Evolutionary conservation across 1,140 invertebrate genomes (phyloP).

Genomic region (Diachasmimorpha longicaudata): DNA sequence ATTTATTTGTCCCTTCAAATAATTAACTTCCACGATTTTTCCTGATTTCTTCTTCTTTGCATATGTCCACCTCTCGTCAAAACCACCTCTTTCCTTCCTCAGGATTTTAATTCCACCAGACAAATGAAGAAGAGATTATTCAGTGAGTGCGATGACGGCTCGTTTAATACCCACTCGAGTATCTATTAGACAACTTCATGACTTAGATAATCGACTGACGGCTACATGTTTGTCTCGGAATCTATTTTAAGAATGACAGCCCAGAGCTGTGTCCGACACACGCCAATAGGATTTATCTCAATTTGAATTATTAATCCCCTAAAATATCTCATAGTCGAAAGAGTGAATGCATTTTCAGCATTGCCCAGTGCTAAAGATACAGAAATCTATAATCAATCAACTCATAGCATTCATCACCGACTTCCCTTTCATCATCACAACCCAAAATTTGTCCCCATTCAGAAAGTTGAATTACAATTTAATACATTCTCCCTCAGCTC

Average conservation of each 20-base stretch:
- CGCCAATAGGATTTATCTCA: neutral
- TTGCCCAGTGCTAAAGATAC: no score
- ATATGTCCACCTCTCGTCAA: no score
- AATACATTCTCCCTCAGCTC: constrained; percentile 4
- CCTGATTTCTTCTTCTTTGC: no score
- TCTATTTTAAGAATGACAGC: neutral
- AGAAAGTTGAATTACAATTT: neutral
- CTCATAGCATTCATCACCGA: no score
- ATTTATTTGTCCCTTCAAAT: no score
- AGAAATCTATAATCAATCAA: no score
- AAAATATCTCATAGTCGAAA: neutral
- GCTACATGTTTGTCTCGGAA: neutral
- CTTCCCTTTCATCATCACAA: no score
- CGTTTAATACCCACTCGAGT: neutral
- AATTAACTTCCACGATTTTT: no score
- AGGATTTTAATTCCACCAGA: no score
- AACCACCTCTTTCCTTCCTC: no score
- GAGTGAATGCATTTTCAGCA: neutral
- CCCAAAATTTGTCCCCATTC: neutral
- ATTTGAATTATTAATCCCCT: neutral
- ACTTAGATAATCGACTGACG: neutral
- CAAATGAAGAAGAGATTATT: no score
- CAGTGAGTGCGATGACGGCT: neutral
- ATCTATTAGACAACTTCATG: neutral
- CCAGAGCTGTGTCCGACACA: neutral